These are phyloP conservation scores for Nesidiocoris tenuis DNA, from an alignment of 2,888 invertebrate genomes.

Conservation along the genomic window DNA sequence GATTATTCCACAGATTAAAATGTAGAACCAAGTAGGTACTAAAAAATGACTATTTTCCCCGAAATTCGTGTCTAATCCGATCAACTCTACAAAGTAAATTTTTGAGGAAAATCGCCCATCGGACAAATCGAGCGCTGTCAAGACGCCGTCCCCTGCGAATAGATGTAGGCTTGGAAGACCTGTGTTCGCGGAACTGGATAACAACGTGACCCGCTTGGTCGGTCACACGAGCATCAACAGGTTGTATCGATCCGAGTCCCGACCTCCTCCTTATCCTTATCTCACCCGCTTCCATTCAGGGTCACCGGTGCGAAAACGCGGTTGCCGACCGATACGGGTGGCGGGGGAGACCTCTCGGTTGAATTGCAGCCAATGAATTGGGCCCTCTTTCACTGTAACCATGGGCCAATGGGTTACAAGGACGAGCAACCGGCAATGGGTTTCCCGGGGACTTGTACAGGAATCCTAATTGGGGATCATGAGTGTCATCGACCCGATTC, in stretches of 20 bases:
- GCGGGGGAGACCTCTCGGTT: not conserved
- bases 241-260: slow-evolving; percentile 32
- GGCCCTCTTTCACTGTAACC: not conserved
- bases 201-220: slow-evolving; percentile 40
- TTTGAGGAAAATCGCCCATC: too few relatives aligned
- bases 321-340: not conserved
- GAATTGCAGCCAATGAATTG: slow-evolving; percentile 6
- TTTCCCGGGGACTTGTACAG: too few relatives aligned
- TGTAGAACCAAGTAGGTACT: too few relatives aligned
- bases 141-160: not conserved
- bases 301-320: slow-evolving; percentile 14
- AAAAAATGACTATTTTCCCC: too few relatives aligned
- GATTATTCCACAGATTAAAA: too few relatives aligned
- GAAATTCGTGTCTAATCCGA: too few relatives aligned
- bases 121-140: too few relatives aligned
- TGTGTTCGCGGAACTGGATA: slow-evolving; percentile 30
- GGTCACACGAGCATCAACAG: slow-evolving; percentile 42
- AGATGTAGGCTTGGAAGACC: not conserved
- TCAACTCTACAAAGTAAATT: too few relatives aligned
- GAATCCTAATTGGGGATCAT: too few relatives aligned
- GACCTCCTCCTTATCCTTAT: not conserved
- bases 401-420: not conserved
- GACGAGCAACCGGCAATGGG: too few relatives aligned
- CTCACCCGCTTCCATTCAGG: slow-evolving; percentile 5
- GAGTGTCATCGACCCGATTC: too few relatives aligned